Evolutionary conservation across 1,140 invertebrate genomes (phyloP), one percentile per base, ranked within the genome.

Genomic region (Bombus superbus): DNA sequence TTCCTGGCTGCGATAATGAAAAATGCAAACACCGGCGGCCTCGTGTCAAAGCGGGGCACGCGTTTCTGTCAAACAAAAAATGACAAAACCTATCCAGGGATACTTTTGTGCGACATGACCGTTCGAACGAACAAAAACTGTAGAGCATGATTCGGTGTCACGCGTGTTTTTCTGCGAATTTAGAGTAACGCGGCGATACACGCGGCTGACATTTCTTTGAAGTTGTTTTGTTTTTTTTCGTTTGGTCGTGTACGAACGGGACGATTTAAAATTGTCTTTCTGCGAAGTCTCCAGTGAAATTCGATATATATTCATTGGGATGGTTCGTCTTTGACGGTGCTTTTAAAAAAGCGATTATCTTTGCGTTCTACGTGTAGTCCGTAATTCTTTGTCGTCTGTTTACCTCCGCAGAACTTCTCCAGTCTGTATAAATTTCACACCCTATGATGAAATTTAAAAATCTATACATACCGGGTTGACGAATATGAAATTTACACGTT

Each of bases 51-150:
- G 73, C n/a, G 15, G 15, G 28, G 25, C 59, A 74, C 72, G 32
- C 42, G 72, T 47, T 74, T 40, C 10, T 35, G 42, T 1, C 18
- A 22, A 53, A 53, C 47, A 53, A 53, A 53, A 53, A 53, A 18
- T 22, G 72, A 74, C 44, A 53, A 74, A 74, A 74, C 9, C 42
- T 53, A 35, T 74, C 72, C 44, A 73, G 28, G 8, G 28, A 73
- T 44, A 42, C 28, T 73, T 53, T 42, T 73, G 71, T 32, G 6
- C 40, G 25, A 15, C 28, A 28, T 28, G 11, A 15, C 1, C n/a
- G 28, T 73, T 42, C 38, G 18, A 42, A 42, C 18, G 71, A 73
- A 22, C 71, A 73, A 73, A 73, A 44, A 28, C 71, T n/a, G 40
- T 42, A 44, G 15, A n/a, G 40, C 13, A n/a, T 9, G 71, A 73